These are phyloP conservation scores for Procavia capensis DNA, from an alignment of 2,113 vertebrate species.

Conservation along the genomic window DNA sequence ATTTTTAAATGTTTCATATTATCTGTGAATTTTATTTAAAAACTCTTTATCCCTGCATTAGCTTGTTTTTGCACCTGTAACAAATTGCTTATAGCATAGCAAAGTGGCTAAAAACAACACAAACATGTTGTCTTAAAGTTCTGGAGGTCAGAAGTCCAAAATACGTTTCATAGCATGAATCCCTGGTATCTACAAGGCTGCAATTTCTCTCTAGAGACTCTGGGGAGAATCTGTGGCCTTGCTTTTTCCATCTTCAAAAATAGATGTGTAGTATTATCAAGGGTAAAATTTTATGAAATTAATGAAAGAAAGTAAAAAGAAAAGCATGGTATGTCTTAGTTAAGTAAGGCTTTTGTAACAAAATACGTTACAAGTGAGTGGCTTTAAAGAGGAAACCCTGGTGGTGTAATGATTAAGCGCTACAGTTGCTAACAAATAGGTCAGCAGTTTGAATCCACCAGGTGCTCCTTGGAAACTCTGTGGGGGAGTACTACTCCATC, in stretches of 20 bases:
- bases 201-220: not conserved
- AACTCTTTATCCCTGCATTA: not conserved
- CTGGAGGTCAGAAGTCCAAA: not conserved
- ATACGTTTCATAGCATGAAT: not conserved
- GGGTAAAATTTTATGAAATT: constrained; percentile 19
- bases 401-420: too few relatives aligned
- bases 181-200: not conserved
- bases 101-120: too few relatives aligned
- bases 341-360: too few relatives aligned
- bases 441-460: too few relatives aligned
- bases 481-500: too few relatives aligned
- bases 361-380: too few relatives aligned
- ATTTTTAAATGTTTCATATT: not conserved
- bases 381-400: not conserved
- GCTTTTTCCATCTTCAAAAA: not conserved
- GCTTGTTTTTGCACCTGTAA: not conserved
- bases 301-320: not conserved
- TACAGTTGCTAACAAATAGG: too few relatives aligned
- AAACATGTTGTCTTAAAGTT: not conserved
- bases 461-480: too few relatives aligned
- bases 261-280: not conserved
- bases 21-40: not conserved
- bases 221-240: not conserved
- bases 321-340: not conserved
- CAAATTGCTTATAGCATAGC: too few relatives aligned